These are phyloP conservation scores for Gadopsis marmoratus DNA, from an alignment of 2,797 vertebrate species.

Conservation along the genomic window DNA sequence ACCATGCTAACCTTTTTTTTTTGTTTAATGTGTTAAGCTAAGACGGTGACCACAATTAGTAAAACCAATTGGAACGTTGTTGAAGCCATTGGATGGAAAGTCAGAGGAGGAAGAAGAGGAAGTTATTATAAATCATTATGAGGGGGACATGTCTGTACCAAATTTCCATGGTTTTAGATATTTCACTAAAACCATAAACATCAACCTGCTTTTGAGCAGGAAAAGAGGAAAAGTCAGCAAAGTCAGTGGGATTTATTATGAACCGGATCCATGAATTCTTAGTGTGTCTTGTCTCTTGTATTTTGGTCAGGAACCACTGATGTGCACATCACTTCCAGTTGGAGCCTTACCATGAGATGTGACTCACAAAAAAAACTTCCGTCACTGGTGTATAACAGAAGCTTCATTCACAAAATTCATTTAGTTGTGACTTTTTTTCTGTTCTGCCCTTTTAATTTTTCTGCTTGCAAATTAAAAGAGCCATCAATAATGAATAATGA, in stretches of 20 bases:
- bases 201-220: not conserved
- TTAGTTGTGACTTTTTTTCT: not conserved
- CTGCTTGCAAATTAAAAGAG: not conserved
- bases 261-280: not conserved
- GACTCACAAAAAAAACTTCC: slow-evolving; percentile 24
- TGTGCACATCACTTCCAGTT: not conserved
- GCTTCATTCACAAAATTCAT: not conserved
- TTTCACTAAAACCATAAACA: not conserved
- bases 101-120: not conserved
- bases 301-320: not conserved
- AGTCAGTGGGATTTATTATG: not conserved
- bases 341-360: not conserved
- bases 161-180: not conserved
- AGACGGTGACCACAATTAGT: not conserved
- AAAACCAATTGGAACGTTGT: not conserved
- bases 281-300: not conserved
- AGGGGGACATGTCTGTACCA: not conserved
- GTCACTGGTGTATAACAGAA: not conserved
- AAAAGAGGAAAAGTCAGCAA: not conserved
- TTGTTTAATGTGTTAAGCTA: not conserved
- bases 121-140: not conserved
- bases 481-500: slow-evolving; percentile 5
- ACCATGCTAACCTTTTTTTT: not conserved
- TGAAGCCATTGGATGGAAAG: not conserved
- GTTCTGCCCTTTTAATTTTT: not conserved